Evolutionary conservation across 2,888 invertebrate species (phyloP), one percentile per base, ranked within the genome.

Genomic region (Euplexia lucipara): DNA sequence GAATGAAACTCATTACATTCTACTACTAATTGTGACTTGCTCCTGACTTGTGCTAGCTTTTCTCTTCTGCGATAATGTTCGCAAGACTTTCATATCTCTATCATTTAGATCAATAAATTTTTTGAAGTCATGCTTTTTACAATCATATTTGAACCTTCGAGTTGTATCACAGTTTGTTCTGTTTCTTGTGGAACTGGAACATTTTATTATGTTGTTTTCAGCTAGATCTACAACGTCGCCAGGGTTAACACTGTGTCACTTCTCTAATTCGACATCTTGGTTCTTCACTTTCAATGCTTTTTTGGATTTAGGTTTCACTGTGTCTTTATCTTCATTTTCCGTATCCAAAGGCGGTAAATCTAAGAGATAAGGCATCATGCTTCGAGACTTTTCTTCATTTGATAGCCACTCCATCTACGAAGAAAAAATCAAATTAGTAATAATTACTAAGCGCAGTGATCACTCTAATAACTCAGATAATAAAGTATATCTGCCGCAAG

Each of bases 391-490:
- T 65, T 95, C 95, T 83, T 95, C 95, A 0, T 87, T 80, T 0
- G 95, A 95, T 48, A 95, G 74, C 95, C 95, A 95, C 68, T 94
- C 94, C 95, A 95, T 95, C 95, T 95, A 84, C n/a, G 37, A 72
- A 44, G 39, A 44, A 49, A 30, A 18, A 63, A 22, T 47, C 0
- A 26, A 35, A 45, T 34, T 9, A 47, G n/a, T 60, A 22, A 22
- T 26, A 9, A 52, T 9, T 14, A 32, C 34, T n/a, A 53, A 1
- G 20, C 48, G 30, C 0, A 2, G 32, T 30, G 3, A 14, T 6
- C 6, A 14, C 8, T 12, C 9, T 67, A 16, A 12, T 12, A 12
- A 26, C 6, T 35, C 14, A 2, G 14, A 35, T 1, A 5, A 22
- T 9, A 37, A 22, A 49, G 7, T 12, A 12, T n/a, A 3, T 51